Evolutionary conservation across 2,888 invertebrate genomes (phyloP).

Genomic region (Agriopis marginaria): DNA sequence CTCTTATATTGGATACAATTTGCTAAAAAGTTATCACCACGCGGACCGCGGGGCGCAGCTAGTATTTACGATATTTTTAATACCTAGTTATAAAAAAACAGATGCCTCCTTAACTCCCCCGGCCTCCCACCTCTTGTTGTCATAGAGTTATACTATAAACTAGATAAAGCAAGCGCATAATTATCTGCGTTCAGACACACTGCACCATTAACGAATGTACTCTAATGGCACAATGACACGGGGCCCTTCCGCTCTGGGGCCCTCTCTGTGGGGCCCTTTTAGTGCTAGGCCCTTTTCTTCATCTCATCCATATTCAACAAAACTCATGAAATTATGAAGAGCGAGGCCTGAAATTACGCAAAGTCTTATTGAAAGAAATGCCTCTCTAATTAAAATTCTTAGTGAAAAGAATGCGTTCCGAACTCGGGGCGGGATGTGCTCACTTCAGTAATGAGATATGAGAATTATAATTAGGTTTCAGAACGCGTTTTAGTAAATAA

Average conservation of each 20-base stretch:
- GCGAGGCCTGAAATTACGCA: slow-evolving; percentile 38
- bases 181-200: slow-evolving; percentile 41
- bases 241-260: slow-evolving; percentile 17
- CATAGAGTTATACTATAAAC: slow-evolving; percentile 1
- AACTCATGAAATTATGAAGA: slow-evolving; percentile 49
- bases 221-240: slow-evolving; percentile 38
- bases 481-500: slow-evolving; percentile 24
- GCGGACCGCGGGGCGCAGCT: too few species aligned
- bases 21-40: too few species aligned
- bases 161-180: slow-evolving; percentile 27
- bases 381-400: slow-evolving; percentile 58
- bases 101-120: background rate
- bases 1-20: too few species aligned
- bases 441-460: slow-evolving; percentile 46
- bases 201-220: slow-evolving; percentile 42
- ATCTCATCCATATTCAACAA: slow-evolving; percentile 37
- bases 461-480: slow-evolving; percentile 44
- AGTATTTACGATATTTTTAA: background rate
- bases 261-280: slow-evolving; percentile 20
- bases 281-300: slow-evolving; percentile 24
- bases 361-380: slow-evolving; percentile 50
- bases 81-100: background rate
- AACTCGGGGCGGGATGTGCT: slow-evolving; percentile 43
- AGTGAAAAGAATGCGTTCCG: slow-evolving; percentile 49
- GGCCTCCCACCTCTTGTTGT: background rate